Evolutionary conservation across 2,113 vertebrate species (phyloP), one percentile per base, ranked within the genome.

Genomic region (Corynorhinus townsendii): DNA sequence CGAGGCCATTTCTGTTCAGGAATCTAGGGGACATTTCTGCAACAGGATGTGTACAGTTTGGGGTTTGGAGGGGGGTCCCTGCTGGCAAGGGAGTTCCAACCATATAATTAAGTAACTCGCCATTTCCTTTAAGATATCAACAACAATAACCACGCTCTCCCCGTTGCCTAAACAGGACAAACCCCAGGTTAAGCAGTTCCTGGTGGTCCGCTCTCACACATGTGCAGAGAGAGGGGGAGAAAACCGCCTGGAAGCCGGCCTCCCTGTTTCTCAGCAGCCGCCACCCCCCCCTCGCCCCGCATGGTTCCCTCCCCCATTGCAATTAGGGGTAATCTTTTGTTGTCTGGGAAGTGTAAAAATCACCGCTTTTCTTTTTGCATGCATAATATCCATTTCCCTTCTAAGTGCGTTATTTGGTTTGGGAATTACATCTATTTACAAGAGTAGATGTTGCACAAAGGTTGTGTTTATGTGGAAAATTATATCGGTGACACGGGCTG

Each of bases 391-490:
- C 97, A 79, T 8, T 97, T 98, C 96, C 97, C 98, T 96, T 98
- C 97, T 91, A 97, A 98, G 96, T 94, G 95, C 24, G 14, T 97
- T 98, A 98, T 98, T 98, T 98, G 98, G 98, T 97, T 98, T 98
- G 97, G 98, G 98, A 98, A 98, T 98, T 98, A 98, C 97, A 97
- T 98, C 97, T 98, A 98, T 98, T 98, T 98, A 98, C 97, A 97
- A 38, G 97, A 98, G 97, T 98, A 97, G 98, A 98, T 98, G 98
- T 98, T 98, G 98, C 98, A 98, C 98, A 98, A 98, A 96, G 98
- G 98, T 98, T 98, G 98, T 98, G 98, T 98, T 98, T 98, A 98
- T 98, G 98, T 33, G 97, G 98, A 98, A 98, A 99, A 98, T 98
- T 98, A 96, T 98, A 98, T 98, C 98, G 97, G 98, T 98, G 98